These are phyloP conservation scores for Bucco capensis DNA, from an alignment of 2,113 vertebrate genomes.

Conservation along the genomic window DNA sequence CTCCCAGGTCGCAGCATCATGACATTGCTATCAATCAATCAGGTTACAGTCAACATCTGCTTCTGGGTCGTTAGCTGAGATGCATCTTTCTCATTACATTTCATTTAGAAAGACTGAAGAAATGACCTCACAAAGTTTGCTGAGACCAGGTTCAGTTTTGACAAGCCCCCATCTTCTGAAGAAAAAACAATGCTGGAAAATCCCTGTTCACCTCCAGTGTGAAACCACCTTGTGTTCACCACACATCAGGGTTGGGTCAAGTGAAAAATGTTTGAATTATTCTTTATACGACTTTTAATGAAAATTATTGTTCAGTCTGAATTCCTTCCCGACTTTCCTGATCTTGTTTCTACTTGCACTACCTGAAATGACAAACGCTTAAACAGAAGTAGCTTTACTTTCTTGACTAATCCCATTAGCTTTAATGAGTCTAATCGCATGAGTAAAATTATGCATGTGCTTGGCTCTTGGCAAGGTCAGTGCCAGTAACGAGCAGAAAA, in stretches of 20 bases:
- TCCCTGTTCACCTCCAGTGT: not conserved
- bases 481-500: conserved; percentile 33
- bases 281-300: not conserved
- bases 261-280: not conserved
- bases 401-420: conserved; percentile 50
- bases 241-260: not conserved
- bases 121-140: not conserved
- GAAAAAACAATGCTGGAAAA: not conserved
- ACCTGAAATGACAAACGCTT: not conserved
- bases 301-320: not conserved
- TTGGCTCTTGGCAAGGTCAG: conserved; percentile 44
- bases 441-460: conserved; percentile 41
- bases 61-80: not conserved
- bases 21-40: not conserved
- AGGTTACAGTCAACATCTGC: not conserved
- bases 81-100: not conserved
- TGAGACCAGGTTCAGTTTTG: not conserved
- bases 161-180: not conserved
- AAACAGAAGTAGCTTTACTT: conserved; percentile 47
- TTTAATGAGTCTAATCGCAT: conserved; percentile 24
- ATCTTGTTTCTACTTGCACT: not conserved
- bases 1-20: not conserved
- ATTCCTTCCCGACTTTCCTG: not conserved
- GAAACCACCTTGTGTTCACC: not conserved
- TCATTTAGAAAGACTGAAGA: not conserved